These are phyloP conservation scores for Propithecus coquereli DNA, from an alignment of 2,113 vertebrate genomes.

Conservation along the genomic window DNA sequence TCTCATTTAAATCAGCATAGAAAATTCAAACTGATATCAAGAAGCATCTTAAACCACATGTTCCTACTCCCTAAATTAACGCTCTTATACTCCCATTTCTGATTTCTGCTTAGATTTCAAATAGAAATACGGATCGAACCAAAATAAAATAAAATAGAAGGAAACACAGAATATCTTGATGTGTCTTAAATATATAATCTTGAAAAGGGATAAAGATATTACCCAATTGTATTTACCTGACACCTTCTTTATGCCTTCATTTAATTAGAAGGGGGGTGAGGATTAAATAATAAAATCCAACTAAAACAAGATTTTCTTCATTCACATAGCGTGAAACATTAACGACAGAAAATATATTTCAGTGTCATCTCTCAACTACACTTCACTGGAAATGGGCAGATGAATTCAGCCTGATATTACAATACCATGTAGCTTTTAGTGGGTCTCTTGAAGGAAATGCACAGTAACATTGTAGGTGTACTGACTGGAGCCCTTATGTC, in stretches of 20 bases:
- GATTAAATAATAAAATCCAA: neutral
- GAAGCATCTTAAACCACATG: conserved; percentile 8
- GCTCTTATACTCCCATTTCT: neutral
- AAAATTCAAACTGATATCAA: conserved; percentile 33
- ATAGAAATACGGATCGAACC: neutral
- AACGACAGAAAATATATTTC: neutral
- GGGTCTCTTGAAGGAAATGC: neutral
- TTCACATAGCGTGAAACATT: neutral
- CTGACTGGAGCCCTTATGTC: neutral
- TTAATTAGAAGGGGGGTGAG: neutral
- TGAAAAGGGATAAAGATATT: neutral
- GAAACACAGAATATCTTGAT: neutral
- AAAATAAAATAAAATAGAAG: neutral
- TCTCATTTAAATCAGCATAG: neutral
- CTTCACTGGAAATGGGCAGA: neutral
- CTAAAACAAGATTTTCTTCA: neutral
- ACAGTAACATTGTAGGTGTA: neutral
- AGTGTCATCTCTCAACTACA: neutral
- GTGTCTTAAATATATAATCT: neutral
- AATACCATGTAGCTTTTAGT: neutral
- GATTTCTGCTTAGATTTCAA: conserved; percentile 40
- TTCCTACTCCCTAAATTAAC: conserved; percentile 16
- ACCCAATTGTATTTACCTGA: neutral
- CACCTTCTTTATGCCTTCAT: neutral
- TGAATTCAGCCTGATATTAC: neutral